Evolutionary conservation across 2,797 vertebrate genomes (phyloP).

Genomic region (Menidia menidia): DNA sequence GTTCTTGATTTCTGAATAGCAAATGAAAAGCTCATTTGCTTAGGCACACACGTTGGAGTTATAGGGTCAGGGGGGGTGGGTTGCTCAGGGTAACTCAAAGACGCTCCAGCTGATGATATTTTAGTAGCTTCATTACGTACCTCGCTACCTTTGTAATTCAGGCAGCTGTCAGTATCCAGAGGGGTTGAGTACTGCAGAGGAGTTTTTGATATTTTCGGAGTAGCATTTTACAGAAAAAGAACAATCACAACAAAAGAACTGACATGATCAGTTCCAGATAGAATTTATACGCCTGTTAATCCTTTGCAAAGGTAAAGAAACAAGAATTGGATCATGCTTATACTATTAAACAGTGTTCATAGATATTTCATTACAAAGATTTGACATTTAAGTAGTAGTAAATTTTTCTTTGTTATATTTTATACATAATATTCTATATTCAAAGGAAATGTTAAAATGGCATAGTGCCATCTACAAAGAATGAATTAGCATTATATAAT

Average conservation of each 20-base stretch:
- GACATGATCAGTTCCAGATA: conserved; percentile 7
- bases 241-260: conserved; percentile 26
- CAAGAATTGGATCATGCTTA: neutral
- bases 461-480: too few species aligned
- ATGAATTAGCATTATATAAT: too few species aligned
- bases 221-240: conserved; percentile 32
- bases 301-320: conserved; percentile 4
- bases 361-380: neutral
- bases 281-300: conserved; percentile 9
- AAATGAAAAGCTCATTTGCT: conserved; percentile 78
- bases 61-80: conserved; percentile 48
- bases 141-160: conserved; percentile 55
- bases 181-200: conserved; percentile 29
- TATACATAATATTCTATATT: neutral
- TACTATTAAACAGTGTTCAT: conserved; percentile 33
- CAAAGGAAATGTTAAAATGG: too few species aligned
- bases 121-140: conserved; percentile 66
- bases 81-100: conserved; percentile 53
- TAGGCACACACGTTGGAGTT: conserved; percentile 38
- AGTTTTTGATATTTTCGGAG: conserved; percentile 32
- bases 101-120: conserved; percentile 68
- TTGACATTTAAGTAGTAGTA: neutral
- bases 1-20: conserved; percentile 63
- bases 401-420: neutral
- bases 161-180: conserved; percentile 57